Percentiles rank a stretch among this genome's conserved stretches.
These are phyloP conservation scores for Cuniculus paca DNA, from an alignment of 2,797 vertebrate species.

Conservation along the genomic window DNA sequence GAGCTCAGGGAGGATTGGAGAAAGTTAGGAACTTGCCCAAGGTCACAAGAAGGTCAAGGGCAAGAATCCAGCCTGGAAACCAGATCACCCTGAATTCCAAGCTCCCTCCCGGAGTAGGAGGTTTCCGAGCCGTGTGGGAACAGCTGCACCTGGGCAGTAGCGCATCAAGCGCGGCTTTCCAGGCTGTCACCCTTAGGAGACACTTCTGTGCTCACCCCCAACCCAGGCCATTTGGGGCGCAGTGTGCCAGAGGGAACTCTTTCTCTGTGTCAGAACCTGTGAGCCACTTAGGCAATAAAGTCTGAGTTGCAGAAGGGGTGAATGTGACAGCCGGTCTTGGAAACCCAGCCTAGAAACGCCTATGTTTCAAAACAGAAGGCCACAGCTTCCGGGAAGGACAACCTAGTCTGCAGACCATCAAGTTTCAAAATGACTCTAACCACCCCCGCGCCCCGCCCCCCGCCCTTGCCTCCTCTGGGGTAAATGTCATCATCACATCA, in stretches of 20 bases:
- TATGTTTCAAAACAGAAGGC: constrained; percentile 58
- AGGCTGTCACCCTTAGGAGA: neutral
- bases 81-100: neutral
- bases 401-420: neutral
- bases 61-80: neutral
- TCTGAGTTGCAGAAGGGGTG: neutral
- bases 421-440: constrained; percentile 74
- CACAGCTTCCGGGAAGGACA: constrained; percentile 37
- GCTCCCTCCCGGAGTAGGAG: neutral
- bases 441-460: too few relatives aligned
- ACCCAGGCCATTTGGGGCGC: neutral
- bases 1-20: neutral
- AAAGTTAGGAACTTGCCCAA: neutral
- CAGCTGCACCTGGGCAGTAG: neutral
- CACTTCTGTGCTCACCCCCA: neutral
- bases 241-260: neutral
- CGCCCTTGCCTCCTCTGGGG: neutral
- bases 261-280: neutral
- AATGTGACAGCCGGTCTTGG: neutral
- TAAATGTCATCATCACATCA: neutral
- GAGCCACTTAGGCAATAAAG: neutral
- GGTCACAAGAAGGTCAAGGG: neutral
- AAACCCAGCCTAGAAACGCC: constrained; percentile 32
- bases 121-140: neutral
- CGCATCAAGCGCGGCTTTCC: neutral